Conservation (phyloP, 2,797 vertebrate genomes). For the Rhynchonycteris naso region DNA sequence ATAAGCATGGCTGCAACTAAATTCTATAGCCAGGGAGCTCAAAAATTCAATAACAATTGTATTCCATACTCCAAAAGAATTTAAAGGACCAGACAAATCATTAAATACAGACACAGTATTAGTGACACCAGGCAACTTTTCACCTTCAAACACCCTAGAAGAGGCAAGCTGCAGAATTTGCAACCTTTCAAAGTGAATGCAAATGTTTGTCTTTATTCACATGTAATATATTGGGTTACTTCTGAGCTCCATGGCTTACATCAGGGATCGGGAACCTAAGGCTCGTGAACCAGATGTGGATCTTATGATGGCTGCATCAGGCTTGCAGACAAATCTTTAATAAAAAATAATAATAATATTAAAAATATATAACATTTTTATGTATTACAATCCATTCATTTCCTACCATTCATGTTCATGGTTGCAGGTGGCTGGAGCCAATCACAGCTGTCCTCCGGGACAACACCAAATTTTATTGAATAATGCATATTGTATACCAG, state of each 20-base stretch:
- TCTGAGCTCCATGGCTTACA: background rate
- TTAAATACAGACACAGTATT: constrained; percentile 36
- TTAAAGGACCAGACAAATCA: constrained; percentile 55
- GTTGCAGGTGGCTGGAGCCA: no score
- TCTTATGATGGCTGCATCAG: no score
- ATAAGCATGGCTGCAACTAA: constrained; percentile 5
- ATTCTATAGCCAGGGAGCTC: constrained; percentile 35
- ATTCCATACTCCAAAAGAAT: constrained; percentile 28
- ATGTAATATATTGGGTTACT: background rate
- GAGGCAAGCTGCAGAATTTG: background rate
- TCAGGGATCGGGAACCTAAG: no score
- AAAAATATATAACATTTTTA: no score
- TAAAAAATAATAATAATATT: no score
- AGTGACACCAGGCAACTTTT: constrained; percentile 56
- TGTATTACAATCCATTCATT: no score
- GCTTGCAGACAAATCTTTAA: no score
- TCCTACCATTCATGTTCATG: no score
- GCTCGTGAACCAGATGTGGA: no score
- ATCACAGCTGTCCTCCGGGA: no score
- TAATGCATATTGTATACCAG: no score
- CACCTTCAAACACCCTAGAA: background rate
- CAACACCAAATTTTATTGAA: no score
- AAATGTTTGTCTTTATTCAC: constrained; percentile 23
- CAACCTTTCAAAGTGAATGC: background rate
- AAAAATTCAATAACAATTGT: constrained; percentile 57